Base-by-base conservation (phyloP, 2,888 invertebrate species). In the Cerastis rubricosa region DNA sequence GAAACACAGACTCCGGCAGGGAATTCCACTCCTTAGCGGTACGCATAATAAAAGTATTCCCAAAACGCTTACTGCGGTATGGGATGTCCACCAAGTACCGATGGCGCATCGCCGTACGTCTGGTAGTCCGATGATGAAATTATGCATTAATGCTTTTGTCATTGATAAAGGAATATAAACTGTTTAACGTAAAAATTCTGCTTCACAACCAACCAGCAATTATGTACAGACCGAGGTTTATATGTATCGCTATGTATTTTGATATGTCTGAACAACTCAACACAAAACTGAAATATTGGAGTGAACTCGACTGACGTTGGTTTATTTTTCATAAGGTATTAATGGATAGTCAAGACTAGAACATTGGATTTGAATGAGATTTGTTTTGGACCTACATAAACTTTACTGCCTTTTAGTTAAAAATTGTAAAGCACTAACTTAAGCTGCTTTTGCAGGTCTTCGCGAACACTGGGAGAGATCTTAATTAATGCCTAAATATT, bases 111-210 rank as follows among this genome's bases (percentile, higher is more conserved):
- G n/a, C n/a, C n/a, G n/a, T n/a, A n/a, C n/a, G n/a, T n/a, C n/a
- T n/a, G n/a, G n/a, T n/a, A n/a, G n/a, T n/a, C n/a, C n/a, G n/a
- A n/a, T n/a, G n/a, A n/a, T n/a, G n/a, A n/a, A n/a, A n/a, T n/a
- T n/a, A n/a, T n/a, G n/a, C n/a, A n/a, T n/a, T n/a, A n/a, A n/a
- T n/a, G 63, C 75, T 84, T 80, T 69, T 71, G n/a, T 69, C 65
- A 69, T 61, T 65, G 65, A 80, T 66, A 75, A 79, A 75, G 57
- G 45, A 77, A 66, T 80, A 77, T 83, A 40, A 77, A 70, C 14
- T 14, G 69, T 70, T 66, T 43, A 40, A 47, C 51, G 59, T 22
- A 47, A 69, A 80, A 69, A 83, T 47, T 51, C 63, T 63, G 29
- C 25, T 40, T 45, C 25, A 1, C n/a, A 54, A 51, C 47, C 40